Base-by-base conservation (phyloP, 2,888 invertebrate species). In the Ochropacha duplaris region DNA sequence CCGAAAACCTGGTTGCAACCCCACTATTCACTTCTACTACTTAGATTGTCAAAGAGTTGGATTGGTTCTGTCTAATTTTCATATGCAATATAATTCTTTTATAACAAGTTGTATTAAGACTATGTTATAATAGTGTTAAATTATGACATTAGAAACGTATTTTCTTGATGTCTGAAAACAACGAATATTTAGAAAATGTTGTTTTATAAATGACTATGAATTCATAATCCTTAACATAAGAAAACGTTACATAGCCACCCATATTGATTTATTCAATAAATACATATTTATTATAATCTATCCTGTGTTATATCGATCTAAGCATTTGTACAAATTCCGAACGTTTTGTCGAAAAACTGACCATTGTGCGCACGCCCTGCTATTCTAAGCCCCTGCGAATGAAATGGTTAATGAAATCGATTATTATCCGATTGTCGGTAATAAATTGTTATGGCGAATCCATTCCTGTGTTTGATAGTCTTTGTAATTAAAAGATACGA, bases 371-470 rank as follows among this genome's bases (percentile, higher is more conserved):
- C 56, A 65, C 66, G 49, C 71, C 80, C 75, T 64, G 64, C 70
- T 69, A 69, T 60, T 58, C 54, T 64, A 69, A 68, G n/a, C 69
- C 73, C 72, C 78, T 74, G 78, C 65, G 61, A 76, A 72, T 79
- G 77, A 78, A 79, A 76, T 79, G 80, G 66, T 71, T 84, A 84
- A 85, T 85, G 78, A 83, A 85, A 85, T 84, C 84, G 79, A 84
- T 85, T 85, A 85, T 78, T 74, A 74, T 76, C 69, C 76, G 69
- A 81, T 81, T 76, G 69, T 65, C 62, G 61, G 71, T 74, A 68
- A 78, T 80, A 76, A 79, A 83, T 81, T 69, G 70, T 69, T 64
- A 68, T 62, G 62, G 69, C 56, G 63, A 69, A 69, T 69, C 68
- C 69, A 59, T 64, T 62, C 59, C 58, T 68, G 68, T 64, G 66